Evolutionary conservation across 2,113 vertebrate genomes (phyloP), one percentile per base, ranked within the genome.

Genomic region (Solea solea): DNA sequence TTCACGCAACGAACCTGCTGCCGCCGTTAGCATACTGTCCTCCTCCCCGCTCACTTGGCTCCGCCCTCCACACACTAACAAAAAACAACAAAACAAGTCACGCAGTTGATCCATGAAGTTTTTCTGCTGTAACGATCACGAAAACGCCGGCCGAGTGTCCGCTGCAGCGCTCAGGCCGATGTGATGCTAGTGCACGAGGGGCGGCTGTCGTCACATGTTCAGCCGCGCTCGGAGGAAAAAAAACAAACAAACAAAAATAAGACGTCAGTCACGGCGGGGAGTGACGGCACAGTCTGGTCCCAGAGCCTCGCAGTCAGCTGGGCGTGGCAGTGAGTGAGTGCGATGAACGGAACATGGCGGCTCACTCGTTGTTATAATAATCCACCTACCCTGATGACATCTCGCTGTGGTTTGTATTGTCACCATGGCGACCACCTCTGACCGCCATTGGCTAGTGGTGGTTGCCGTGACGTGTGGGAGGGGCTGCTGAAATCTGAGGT

Each of bases 341-440:
- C 85, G 83, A 77, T 81, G 89, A 87, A 90, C 88, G 83, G 74
- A 65, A 66, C 89, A 90, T 86, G 85, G 85, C 84, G 64, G 89
- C 82, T 89, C 74, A 80, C 76, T 83, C 82, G 96, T 98, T 98
- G 97, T 98, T 98, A 98, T 98, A 98, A 96, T 98, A 98, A 98
- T 96, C 96, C 97, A 98, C 97, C 97, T 98, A 98, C 97, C 96
- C 97, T 98, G 97, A 98, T 98, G 97, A 97, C 93, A 34, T 83
- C 87, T 91, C 89, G 72, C 83, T 78, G 81, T 80, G 92, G 89
- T 93, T 97, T 97, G 96, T 97, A 97, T 89, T 44, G 45, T 46
- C 44, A 73, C 76, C 75, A 83, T 83, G 87, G 89, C 87, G 69
- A 80, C 85, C 87, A 88, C 85, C 82, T 81, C 89, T 86, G 83